phyloP scores from a whole-genome alignment of 2,797 vertebrate species.

The Acridotheres tristis region DNA sequence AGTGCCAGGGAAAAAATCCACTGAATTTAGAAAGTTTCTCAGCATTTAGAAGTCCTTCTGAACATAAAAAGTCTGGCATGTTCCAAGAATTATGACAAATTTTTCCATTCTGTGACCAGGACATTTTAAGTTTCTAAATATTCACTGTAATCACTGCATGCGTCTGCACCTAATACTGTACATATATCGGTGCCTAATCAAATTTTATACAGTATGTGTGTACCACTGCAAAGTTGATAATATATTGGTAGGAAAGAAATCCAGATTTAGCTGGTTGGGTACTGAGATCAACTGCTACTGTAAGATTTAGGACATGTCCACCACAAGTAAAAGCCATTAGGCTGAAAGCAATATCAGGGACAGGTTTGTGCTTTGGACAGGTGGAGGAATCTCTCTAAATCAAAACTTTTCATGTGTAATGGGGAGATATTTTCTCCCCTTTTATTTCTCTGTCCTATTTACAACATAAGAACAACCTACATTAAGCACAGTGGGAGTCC shows the following conservation, averaged over 20 bases:
- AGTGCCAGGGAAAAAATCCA: neutral
- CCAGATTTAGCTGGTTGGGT: neutral
- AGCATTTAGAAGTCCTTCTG: neutral
- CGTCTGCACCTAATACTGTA: neutral
- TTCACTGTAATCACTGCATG: neutral
- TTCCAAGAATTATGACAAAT: neutral
- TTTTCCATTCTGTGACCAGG: neutral
- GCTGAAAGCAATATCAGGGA: neutral
- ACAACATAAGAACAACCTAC: neutral
- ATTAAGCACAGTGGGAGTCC: neutral
- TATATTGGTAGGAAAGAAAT: neutral
- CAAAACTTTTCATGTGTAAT: neutral
- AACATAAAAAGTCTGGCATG: neutral
- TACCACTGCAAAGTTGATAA: neutral
- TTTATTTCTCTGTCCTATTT: neutral
- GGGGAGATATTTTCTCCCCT: neutral
- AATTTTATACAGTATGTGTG: neutral
- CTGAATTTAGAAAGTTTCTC: neutral
- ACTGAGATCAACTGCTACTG: neutral
- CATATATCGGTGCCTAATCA: neutral
- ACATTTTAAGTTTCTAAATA: neutral
- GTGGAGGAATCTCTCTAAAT: neutral
- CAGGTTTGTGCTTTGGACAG: neutral
- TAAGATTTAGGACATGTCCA: neutral
- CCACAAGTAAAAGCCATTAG: neutral